These are phyloP conservation scores for Mola mola DNA, from an alignment of 2,113 vertebrate genomes.

Conservation along the genomic window DNA sequence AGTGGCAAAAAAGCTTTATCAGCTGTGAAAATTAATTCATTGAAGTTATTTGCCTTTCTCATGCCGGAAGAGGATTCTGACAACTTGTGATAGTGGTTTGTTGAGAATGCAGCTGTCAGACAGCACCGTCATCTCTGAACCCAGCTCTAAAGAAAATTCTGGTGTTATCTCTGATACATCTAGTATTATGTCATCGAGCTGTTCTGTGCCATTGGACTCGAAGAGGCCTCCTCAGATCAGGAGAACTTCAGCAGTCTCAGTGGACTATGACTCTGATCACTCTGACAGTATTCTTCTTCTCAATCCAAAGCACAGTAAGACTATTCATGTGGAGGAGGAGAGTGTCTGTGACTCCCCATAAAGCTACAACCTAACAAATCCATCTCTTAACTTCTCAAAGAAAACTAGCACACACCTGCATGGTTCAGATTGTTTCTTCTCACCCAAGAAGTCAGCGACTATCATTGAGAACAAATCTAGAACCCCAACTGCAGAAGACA, in stretches of 20 bases:
- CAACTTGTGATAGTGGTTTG: conserved; percentile 40
- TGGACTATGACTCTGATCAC: conserved; percentile 62
- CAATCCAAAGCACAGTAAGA: neutral
- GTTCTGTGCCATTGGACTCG: conserved; percentile 7
- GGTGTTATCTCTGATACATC: conserved; percentile 25
- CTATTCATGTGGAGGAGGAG: neutral
- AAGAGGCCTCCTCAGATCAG: conserved; percentile 42
- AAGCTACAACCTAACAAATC: conserved; percentile 37
- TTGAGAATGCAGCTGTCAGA: conserved; percentile 58
- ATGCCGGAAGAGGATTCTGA: conserved; percentile 80
- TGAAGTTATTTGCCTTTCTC: conserved; percentile 7
- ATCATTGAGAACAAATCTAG: conserved; percentile 38
- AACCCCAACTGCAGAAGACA: neutral
- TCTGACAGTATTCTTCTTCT: conserved; percentile 56
- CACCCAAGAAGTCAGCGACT: conserved; percentile 47
- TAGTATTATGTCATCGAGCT: conserved; percentile 8
- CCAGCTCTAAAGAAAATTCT: conserved; percentile 49
- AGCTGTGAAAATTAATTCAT: neutral
- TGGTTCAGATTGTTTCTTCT: conserved; percentile 19
- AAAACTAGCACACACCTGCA: conserved; percentile 4
- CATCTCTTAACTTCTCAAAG: conserved; percentile 46
- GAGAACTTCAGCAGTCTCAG: conserved; percentile 63
- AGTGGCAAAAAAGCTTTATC: neutral
- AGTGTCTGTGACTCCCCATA: conserved; percentile 39
- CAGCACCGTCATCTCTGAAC: conserved; percentile 55